phyloP scores from a whole-genome alignment of 2,797 vertebrate species.

The Echeneis naucrates region DNA sequence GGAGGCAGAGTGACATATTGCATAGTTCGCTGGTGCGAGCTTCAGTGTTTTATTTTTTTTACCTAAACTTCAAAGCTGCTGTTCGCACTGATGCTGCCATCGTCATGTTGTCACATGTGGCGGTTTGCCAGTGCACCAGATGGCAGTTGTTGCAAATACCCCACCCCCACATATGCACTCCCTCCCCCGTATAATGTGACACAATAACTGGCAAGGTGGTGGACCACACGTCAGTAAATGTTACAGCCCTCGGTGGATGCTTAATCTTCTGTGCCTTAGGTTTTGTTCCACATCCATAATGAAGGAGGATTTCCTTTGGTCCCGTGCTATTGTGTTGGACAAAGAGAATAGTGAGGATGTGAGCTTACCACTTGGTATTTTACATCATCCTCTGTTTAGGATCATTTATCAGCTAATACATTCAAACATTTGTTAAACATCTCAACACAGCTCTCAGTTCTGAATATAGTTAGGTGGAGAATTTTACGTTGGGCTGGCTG shows the following conservation, averaged over 20 bases:
- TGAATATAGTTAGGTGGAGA: background rate
- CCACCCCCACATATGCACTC: constrained; percentile 51
- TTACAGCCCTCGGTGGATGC: constrained; percentile 25
- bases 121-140: constrained; percentile 73
- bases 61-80: constrained; percentile 51
- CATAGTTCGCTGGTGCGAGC: constrained; percentile 40
- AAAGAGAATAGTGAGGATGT: constrained; percentile 53
- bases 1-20: constrained; percentile 63
- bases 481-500: constrained; percentile 43
- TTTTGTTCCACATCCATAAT: constrained; percentile 64
- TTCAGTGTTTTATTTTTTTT: constrained; percentile 36
- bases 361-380: constrained; percentile 27
- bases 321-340: constrained; percentile 20
- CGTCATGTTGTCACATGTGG: constrained; percentile 71
- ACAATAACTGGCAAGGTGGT: constrained; percentile 63
- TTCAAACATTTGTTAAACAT: constrained; percentile 25
- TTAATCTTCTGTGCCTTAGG: constrained; percentile 54
- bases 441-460: constrained; percentile 6
- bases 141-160: constrained; percentile 78
- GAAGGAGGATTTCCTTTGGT: constrained; percentile 57
- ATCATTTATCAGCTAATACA: constrained; percentile 46
- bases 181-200: constrained; percentile 62
- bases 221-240: constrained; percentile 52
- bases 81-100: constrained; percentile 68
- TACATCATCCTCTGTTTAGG: constrained; percentile 29